phyloP scores from a whole-genome alignment of 2,797 vertebrate species.

The Delichon dasypus region DNA sequence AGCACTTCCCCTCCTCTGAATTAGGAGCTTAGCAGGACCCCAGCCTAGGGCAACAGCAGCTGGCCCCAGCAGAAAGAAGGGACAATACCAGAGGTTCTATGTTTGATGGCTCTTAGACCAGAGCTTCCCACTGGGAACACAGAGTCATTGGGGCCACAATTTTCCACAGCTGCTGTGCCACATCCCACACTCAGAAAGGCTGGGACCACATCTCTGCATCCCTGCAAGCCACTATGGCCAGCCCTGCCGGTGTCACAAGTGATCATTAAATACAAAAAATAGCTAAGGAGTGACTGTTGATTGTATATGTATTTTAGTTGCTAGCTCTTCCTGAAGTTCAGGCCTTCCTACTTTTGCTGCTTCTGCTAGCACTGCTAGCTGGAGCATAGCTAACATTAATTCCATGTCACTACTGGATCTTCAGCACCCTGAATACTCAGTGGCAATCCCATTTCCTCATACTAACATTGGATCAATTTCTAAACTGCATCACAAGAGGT shows the following conservation, averaged over 20 bases:
- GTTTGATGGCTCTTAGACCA: not conserved
- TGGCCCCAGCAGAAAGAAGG: not conserved
- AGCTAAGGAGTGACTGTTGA: not conserved
- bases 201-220: not conserved
- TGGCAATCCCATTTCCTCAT: not conserved
- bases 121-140: not conserved
- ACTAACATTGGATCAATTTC: not conserved
- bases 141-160: not conserved
- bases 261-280: not conserved
- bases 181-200: not conserved
- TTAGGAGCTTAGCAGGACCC: not conserved
- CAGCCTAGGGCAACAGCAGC: accelerated
- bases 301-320: not conserved
- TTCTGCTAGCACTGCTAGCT: not conserved
- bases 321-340: not conserved
- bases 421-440: not conserved
- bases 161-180: not conserved
- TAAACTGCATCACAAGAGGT: not conserved
- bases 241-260: not conserved
- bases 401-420: not conserved
- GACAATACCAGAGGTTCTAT: not conserved
- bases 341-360: not conserved
- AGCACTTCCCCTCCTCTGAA: not conserved
- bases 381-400: not conserved
- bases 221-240: not conserved